Base-by-base conservation (phyloP, 2,888 invertebrate species). In the Sisyra terminalis region DNA sequence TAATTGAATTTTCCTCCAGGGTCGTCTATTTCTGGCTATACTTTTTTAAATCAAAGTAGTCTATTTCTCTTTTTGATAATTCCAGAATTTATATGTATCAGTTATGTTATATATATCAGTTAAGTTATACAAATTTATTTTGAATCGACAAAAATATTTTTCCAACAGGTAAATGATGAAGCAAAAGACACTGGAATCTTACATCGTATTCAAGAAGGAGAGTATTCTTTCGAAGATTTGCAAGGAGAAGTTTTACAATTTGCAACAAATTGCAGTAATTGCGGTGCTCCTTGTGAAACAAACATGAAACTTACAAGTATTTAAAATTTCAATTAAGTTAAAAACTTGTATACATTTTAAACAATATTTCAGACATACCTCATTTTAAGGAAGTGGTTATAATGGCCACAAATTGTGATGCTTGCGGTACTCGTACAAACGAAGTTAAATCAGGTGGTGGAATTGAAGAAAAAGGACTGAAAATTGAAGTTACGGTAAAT, bases 381-480 rank as follows among this genome's bases (percentile, higher is more conserved):
- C 82, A 92, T 60, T 99, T 98, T 62, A 97, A 98, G 63, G 88
- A 97, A 58, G 90, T 93, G 0, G 80, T 98, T 0, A 90, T 99
- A 46, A 98, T 98, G 97, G 92, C 96, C 1, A 93, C 93, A 0
- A 70, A 65, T 0, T 99, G 98, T 59, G 93, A 94, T 11, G 57
- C 58, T 0, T 98, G 98, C 61, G 97, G 97, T 0, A 73, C 78
- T 54, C 75, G 84, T 51, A 92, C 94, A 2, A 97, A 90, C 57
- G 98, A 98, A 69, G 93, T 98, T 0, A 96, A 97, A 61, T 84
- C 90, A 0, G 92, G 92, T 0, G 73, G 84, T 13, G 94, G 94
- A 0, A 78, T 96, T 29, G 90, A 89, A 58, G 71, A 78, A 0
- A 68, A 74, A 49, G 96, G 94, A 0, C 69, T 81, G 0, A 71